These are phyloP conservation scores for Diadophis punctatus DNA, from an alignment of 2,113 vertebrate species.

Conservation along the genomic window DNA sequence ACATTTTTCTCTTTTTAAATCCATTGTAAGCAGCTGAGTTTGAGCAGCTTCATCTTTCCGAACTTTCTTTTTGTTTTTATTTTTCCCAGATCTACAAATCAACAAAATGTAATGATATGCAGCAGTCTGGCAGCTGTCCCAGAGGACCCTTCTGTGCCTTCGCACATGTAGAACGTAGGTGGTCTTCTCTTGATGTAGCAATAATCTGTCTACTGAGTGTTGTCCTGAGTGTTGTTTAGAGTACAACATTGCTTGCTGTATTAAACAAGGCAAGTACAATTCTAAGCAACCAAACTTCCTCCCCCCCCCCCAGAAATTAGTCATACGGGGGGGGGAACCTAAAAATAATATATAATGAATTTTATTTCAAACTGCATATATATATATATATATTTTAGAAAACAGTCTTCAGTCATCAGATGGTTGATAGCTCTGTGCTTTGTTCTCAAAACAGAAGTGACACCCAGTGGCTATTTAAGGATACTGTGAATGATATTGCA, in stretches of 20 bases:
- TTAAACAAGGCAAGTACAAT: not conserved
- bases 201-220: not conserved
- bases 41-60: conserved; percentile 36
- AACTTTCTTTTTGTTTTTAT: conserved; percentile 1
- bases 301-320: not conserved
- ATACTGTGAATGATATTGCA: not conserved
- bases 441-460: conserved; percentile 1
- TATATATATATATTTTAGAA: not conserved
- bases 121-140: conserved; percentile 95
- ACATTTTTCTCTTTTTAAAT: conserved; percentile 14
- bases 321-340: not conserved
- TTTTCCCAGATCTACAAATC: conserved; percentile 90
- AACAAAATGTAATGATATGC: conserved; percentile 98
- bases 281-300: not conserved
- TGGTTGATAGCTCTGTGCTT: not conserved
- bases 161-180: conserved; percentile 94
- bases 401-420: not conserved
- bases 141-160: conserved; percentile 99
- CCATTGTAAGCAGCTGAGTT: not conserved
- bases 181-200: conserved; percentile 41
- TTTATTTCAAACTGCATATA: not conserved
- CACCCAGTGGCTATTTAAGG: not conserved
- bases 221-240: not conserved
- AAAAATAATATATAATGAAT: not conserved
- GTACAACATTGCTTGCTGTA: not conserved